phyloP scores from a whole-genome alignment of 2,797 vertebrate species.

The Alca torda region DNA sequence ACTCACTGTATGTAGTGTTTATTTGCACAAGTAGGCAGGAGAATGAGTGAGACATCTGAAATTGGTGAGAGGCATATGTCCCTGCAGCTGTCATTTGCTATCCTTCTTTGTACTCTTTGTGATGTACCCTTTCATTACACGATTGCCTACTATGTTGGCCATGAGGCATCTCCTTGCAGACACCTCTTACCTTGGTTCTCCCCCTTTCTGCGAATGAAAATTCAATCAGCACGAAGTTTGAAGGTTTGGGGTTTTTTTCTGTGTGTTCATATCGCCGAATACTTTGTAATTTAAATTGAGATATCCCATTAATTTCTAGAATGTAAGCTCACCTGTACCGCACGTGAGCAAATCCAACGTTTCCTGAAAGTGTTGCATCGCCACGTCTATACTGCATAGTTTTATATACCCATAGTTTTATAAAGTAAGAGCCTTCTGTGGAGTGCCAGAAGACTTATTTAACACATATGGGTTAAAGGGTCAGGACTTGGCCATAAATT shows the following conservation, averaged over 20 bases:
- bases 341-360: not conserved
- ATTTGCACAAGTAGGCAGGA: not conserved
- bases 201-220: not conserved
- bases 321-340: not conserved
- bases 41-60: not conserved
- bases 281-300: not conserved
- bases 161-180: not conserved
- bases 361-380: not conserved
- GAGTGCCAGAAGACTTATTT: not conserved
- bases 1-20: not conserved
- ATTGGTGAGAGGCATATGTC: not conserved
- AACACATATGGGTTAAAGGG: not conserved
- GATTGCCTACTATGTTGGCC: not conserved
- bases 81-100: not conserved
- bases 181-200: not conserved
- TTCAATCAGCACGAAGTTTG: not conserved
- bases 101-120: not conserved
- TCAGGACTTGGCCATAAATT: not conserved
- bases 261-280: not conserved
- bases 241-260: not conserved
- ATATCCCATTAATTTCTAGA: not conserved
- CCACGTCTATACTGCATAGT: rapidly evolving
- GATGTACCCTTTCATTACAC: not conserved
- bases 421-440: not conserved
- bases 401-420: not conserved